Evolutionary conservation across 2,888 invertebrate genomes (phyloP).

Genomic region (Campoplex capitator): DNA sequence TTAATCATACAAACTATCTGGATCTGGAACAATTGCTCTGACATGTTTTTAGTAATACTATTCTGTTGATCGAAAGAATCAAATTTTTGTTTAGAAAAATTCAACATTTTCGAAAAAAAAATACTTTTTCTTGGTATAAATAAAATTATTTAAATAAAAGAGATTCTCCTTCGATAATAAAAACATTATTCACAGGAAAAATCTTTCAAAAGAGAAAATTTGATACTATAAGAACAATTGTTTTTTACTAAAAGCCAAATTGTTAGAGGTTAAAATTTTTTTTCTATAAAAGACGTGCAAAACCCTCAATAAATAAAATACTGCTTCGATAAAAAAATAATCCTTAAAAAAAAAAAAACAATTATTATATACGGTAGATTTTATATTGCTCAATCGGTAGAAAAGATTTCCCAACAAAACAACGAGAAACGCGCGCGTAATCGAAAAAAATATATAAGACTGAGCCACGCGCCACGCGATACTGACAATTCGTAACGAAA

Average conservation of each 20-base stretch:
- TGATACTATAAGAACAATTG: too few species aligned
- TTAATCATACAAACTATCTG: not conserved
- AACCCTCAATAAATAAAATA: not conserved
- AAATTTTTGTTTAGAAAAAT: too few species aligned
- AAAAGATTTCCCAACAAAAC: not conserved
- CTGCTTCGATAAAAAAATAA: not conserved
- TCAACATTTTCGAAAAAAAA: too few species aligned
- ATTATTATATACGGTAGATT: not conserved
- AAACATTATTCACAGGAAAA: too few species aligned
- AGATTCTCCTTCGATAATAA: too few species aligned
- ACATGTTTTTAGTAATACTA: too few species aligned
- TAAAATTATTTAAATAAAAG: too few species aligned
- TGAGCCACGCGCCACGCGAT: slow-evolving; percentile 53
- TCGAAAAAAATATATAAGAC: slow-evolving; percentile 35
- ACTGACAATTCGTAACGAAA: slow-evolving; percentile 55
- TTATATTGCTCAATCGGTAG: slow-evolving; percentile 16
- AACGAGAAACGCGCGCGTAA: slow-evolving; percentile 32
- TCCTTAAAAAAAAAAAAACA: not conserved
- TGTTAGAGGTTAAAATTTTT: not conserved
- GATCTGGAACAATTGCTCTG: not conserved
- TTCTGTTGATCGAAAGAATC: too few species aligned
- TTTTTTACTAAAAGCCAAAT: too few species aligned
- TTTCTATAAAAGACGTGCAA: not conserved
- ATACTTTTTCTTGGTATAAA: too few species aligned
- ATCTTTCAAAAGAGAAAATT: too few species aligned